Conservation (phyloP, 1,140 invertebrate species). For the Ceratitis capitata region DNA sequence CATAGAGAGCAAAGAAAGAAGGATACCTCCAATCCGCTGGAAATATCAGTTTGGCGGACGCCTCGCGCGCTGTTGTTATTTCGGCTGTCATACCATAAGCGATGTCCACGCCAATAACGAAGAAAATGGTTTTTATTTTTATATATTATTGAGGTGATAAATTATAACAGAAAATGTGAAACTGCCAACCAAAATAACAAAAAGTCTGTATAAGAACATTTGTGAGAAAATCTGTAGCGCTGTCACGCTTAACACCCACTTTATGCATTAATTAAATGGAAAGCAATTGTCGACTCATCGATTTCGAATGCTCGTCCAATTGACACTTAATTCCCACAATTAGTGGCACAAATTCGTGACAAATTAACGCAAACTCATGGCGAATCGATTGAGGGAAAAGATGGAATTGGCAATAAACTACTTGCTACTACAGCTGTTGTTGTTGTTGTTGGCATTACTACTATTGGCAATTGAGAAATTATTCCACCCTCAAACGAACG, state of each 20-base stretch:
- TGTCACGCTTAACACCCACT: background rate
- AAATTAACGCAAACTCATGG: slow-evolving; percentile 10
- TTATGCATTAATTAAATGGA: too few relatives aligned
- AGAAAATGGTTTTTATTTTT: too few relatives aligned
- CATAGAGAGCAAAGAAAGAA: too few relatives aligned
- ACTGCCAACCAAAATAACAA: background rate
- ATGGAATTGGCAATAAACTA: background rate
- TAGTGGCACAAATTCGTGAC: slow-evolving; percentile 34
- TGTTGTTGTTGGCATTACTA: background rate
- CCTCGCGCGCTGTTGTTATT: too few relatives aligned
- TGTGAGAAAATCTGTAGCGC: background rate
- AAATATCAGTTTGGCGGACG: too few relatives aligned
- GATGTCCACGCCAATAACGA: too few relatives aligned
- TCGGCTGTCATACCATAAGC: too few relatives aligned
- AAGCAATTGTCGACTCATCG: background rate
- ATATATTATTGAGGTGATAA: too few relatives aligned
- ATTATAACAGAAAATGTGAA: background rate
- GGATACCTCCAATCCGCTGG: too few relatives aligned
- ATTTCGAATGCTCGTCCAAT: background rate
- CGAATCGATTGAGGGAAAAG: background rate
- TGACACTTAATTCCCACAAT: slow-evolving; percentile 2
- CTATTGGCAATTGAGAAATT: background rate
- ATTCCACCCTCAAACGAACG: background rate
- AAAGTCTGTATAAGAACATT: background rate
- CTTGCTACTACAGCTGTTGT: too few relatives aligned